Percentiles rank a stretch among this genome's conserved stretches.
Evolutionary conservation across 1,140 invertebrate genomes (phyloP).

Genomic region (Polypedilum pembai): DNA sequence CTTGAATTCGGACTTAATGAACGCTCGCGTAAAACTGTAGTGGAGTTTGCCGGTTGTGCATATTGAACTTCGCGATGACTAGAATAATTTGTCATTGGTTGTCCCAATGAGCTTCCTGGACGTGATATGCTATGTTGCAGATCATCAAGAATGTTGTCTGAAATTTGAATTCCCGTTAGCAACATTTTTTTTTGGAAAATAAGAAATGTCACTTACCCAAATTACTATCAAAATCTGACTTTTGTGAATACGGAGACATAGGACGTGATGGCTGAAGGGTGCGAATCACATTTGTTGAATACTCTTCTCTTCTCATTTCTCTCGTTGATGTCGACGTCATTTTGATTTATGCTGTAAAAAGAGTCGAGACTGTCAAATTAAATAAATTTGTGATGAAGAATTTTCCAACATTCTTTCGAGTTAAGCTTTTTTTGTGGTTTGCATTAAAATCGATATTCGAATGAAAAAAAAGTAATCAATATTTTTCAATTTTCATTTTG

Average conservation of each 20-base stretch:
- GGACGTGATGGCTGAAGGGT: slow-evolving; percentile 20
- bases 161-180: neutral
- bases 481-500: no score
- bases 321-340: neutral
- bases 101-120: slow-evolving; percentile 22
- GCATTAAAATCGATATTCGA: no score
- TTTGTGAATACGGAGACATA: slow-evolving; percentile 1
- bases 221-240: slow-evolving; percentile 21
- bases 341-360: slow-evolving; percentile 1
- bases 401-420: no score
- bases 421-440: no score
- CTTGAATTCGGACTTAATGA: slow-evolving; percentile 19
- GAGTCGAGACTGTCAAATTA: neutral
- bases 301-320: slow-evolving; percentile 8
- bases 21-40: neutral
- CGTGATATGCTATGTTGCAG: slow-evolving; percentile 11
- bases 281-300: slow-evolving; percentile 24
- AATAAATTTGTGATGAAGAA: no score
- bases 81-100: slow-evolving; percentile 17
- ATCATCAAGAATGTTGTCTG: neutral
- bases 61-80: slow-evolving; percentile 25
- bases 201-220: neutral
- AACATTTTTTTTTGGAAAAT: neutral
- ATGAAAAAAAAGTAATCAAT: no score
- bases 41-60: neutral